phyloP scores from a whole-genome alignment of 2,113 vertebrate genomes.

The Phyllostomus hastatus region DNA sequence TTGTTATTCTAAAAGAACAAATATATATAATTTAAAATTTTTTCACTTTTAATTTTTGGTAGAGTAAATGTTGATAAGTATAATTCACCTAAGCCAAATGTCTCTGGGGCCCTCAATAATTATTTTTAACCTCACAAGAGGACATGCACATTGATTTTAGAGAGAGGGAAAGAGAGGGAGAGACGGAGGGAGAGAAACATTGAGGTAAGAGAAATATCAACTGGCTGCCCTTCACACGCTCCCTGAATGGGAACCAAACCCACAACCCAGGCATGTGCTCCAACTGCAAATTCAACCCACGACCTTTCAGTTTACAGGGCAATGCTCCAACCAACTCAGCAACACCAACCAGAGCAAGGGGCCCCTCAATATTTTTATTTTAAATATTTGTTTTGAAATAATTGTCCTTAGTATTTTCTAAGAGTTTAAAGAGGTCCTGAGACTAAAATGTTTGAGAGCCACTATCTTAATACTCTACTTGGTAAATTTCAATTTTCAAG shows the following conservation, averaged over 20 bases:
- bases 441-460: background rate
- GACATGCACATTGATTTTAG: no score
- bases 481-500: conserved; percentile 14
- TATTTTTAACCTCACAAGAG: background rate
- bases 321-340: no score
- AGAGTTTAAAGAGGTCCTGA: background rate
- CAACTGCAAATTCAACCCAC: no score
- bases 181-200: no score
- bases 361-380: background rate
- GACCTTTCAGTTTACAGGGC: no score
- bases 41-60: conserved; percentile 3
- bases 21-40: background rate
- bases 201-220: no score
- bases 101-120: background rate
- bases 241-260: no score
- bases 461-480: background rate
- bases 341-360: no score
- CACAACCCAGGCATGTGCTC: no score
- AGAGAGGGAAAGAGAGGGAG: no score
- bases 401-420: background rate
- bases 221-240: no score
- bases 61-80: background rate
- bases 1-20: background rate
- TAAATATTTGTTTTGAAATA: conserved; percentile 17
- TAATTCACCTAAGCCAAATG: background rate